Evolutionary conservation across 2,888 invertebrate genomes (phyloP).

Genomic region (Drosophila borborema): DNA sequence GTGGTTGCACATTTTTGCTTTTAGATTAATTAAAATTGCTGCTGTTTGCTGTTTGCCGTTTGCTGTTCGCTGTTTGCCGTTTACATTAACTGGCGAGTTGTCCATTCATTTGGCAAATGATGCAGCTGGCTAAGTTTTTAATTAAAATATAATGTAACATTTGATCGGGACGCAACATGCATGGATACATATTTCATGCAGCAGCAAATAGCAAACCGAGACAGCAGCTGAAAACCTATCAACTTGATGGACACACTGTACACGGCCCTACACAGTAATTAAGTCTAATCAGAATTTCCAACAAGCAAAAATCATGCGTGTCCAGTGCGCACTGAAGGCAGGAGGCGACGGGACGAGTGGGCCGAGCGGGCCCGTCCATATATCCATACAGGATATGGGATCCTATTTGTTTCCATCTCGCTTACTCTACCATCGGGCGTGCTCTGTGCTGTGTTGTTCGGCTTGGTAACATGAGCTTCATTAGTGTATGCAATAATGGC

Average conservation of each 20-base stretch:
- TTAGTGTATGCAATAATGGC: constrained; percentile 81
- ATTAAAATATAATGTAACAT: constrained; percentile 76
- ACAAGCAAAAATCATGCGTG: constrained; percentile 79
- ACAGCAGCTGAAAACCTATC: constrained; percentile 66
- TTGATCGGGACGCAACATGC: constrained; percentile 56
- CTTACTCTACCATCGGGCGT: neutral
- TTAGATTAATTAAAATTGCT: constrained; percentile 73
- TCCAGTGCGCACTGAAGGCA: constrained; percentile 49
- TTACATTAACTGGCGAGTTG: constrained; percentile 69
- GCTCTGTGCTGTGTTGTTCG: constrained; percentile 7
- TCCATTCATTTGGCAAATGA: constrained; percentile 75
- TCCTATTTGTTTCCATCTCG: constrained; percentile 10
- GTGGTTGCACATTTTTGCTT: constrained; percentile 66
- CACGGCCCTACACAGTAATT: constrained; percentile 71
- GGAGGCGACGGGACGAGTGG: fast-evolving
- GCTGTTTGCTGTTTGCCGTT: constrained; percentile 38
- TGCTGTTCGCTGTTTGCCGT: constrained; percentile 49
- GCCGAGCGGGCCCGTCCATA: neutral
- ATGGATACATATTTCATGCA: constrained; percentile 35
- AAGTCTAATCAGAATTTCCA: constrained; percentile 80
- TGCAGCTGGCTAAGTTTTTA: constrained; percentile 76
- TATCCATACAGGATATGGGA: constrained; percentile 44
- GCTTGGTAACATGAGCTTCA: constrained; percentile 79
- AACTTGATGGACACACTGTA: constrained; percentile 64
- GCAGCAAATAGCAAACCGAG: constrained; percentile 33